Evolutionary conservation across 1,140 invertebrate species (phyloP), one percentile per base, ranked within the genome.

Genomic region (Elysia chlorotica): DNA sequence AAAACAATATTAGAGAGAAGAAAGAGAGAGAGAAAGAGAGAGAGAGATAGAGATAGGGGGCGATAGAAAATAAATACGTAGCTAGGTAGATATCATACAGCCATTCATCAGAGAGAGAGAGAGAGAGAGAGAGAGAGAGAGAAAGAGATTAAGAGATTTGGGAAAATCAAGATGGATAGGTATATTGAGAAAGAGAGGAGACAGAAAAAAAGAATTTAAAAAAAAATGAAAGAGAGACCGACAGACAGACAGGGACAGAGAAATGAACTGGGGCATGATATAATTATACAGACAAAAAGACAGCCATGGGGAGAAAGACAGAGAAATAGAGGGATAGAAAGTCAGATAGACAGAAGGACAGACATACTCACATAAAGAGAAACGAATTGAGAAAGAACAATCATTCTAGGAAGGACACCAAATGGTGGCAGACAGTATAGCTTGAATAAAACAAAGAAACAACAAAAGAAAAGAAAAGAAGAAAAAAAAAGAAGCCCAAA

Each of bases 161-260:
- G 10, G n/a, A n/a, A 31, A 35, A 31, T 1, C 0, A 10, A 21
- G 61, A 63, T 21, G 2, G 21, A 63, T 10, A 63, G 30, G 2
- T 21, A 63, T 23, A 35, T 6, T 21, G 28, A 5, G 23, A 63
- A 31, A 61, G 10, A 61, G 57, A 61, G 57, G 10, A 61, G 57
- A 61, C n/a, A 65, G 65, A 41, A 17, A 66, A 30, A n/a, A n/a
- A n/a, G n/a, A n/a, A n/a, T n/a, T n/a, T n/a, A n/a, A n/a, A n/a
- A n/a, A n/a, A n/a, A n/a, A n/a, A n/a, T n/a, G n/a, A 41, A 17
- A 37, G 65, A 66, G 19, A 66, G 65, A 66, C 23, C 37, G 65
- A 66, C 23, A 41, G 65, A 66, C 23, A 41, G 65, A 68, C 28
- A 68, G 65, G 53, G n/a, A 23, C 31, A 37, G 63, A 65, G 63